Percentiles rank a stretch among this genome's conserved stretches.
Conservation (phyloP, 53 echinoderm and acorn worm genomes). For the Astropecten irregularis region DNA sequence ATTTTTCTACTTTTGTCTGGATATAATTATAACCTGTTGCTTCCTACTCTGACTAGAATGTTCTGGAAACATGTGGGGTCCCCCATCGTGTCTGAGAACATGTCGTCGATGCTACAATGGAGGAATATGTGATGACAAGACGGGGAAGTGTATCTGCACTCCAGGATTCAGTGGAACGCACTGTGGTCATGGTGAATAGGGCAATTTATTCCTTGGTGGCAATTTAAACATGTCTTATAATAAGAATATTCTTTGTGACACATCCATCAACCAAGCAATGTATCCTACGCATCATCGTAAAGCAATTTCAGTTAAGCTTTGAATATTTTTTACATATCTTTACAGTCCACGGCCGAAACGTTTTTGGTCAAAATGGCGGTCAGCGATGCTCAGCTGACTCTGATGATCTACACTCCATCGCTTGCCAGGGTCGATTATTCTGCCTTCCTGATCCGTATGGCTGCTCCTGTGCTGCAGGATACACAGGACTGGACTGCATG, state of each 20-base stretch:
- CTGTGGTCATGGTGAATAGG: constrained; percentile 39
- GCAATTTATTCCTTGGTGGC: background rate
- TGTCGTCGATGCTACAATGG: constrained; percentile 75
- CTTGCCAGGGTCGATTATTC: constrained; percentile 58
- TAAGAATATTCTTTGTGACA: background rate
- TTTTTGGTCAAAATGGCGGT: constrained; percentile 3
- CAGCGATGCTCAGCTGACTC: background rate
- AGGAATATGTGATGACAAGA: constrained; percentile 65
- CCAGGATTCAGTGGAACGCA: constrained; percentile 56
- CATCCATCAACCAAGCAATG: background rate
- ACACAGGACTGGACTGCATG: constrained; percentile 53
- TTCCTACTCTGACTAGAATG: no score
- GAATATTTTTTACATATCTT: background rate
- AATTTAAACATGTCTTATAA: background rate
- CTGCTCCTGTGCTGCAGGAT: constrained; percentile 68
- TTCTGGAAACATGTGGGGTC: constrained; percentile 24
- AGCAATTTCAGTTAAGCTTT: background rate
- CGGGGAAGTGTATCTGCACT: constrained; percentile 50
- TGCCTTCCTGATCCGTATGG: constrained; percentile 69
- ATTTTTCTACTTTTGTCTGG: no score
- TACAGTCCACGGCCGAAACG: constrained; percentile 37
- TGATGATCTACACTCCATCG: background rate
- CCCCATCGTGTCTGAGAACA: background rate
- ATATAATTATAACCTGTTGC: no score
- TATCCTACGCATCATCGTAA: background rate